phyloP scores from a whole-genome alignment of 2,113 vertebrate species.

The Barbus barbus region DNA sequence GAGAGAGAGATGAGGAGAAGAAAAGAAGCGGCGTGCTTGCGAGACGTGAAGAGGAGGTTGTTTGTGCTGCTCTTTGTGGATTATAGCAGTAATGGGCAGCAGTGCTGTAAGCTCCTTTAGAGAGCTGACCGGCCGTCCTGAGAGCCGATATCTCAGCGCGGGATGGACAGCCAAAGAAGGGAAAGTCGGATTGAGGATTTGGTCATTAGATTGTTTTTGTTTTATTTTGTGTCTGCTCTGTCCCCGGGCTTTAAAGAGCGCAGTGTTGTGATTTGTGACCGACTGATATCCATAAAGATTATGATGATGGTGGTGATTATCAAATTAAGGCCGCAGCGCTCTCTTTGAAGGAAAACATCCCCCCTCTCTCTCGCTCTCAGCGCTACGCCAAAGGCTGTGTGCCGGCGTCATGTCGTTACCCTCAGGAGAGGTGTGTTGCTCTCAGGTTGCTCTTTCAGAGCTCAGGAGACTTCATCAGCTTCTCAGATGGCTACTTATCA shows the following conservation, averaged over 20 bases:
- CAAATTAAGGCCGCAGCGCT: constrained; percentile 26
- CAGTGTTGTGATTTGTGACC: constrained; percentile 26
- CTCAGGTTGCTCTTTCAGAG: neutral
- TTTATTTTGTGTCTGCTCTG: neutral
- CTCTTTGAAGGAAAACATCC: neutral
- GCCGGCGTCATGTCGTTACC: neutral
- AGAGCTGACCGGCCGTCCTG: constrained; percentile 47
- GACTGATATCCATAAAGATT: constrained; percentile 46
- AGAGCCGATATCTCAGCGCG: too few species aligned
- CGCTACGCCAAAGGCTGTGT: neutral
- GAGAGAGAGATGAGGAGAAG: neutral
- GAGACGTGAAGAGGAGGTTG: neutral
- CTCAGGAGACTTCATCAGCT: neutral
- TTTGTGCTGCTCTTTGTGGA: neutral
- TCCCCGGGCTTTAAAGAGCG: neutral
- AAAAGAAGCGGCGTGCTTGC: too few species aligned
- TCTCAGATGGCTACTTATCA: neutral
- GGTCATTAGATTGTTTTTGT: constrained; percentile 11
- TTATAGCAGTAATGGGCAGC: constrained; percentile 46
- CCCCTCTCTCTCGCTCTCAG: neutral
- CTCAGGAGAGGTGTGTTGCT: neutral
- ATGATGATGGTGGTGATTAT: constrained; percentile 33
- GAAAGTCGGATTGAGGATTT: constrained; percentile 28
- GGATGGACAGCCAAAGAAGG: neutral
- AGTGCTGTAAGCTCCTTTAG: constrained; percentile 55